Evolutionary conservation across 2,797 vertebrate species (phyloP).

Genomic region (Sebastes cheni): DNA sequence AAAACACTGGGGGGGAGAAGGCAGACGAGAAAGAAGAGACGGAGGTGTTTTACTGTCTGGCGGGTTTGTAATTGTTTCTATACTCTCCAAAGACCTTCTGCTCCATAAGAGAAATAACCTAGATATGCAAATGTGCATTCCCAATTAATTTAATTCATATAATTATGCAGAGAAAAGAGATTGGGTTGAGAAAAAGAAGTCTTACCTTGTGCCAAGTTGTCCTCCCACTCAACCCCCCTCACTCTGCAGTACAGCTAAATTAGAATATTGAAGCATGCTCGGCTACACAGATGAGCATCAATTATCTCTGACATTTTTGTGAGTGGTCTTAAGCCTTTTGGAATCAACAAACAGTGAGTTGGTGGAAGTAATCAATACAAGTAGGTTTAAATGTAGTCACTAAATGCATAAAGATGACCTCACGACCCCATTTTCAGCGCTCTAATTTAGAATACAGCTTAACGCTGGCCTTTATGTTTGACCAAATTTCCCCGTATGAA

Average conservation of each 20-base stretch:
- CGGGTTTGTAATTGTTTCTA: conserved; percentile 77
- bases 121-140: conserved; percentile 73
- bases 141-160: conserved; percentile 78
- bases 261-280: conserved; percentile 61
- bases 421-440: neutral
- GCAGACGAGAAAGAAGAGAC: conserved; percentile 28
- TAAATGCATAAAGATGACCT: conserved; percentile 9
- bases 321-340: conserved; percentile 33
- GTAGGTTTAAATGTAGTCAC: neutral
- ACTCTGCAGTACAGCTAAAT: conserved; percentile 69
- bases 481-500: neutral
- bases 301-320: conserved; percentile 68
- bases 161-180: conserved; percentile 75
- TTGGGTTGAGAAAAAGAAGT: conserved; percentile 55
- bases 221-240: conserved; percentile 45
- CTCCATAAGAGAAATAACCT: conserved; percentile 70
- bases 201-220: conserved; percentile 56
- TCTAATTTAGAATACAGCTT: conserved; percentile 1
- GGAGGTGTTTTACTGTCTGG: conserved; percentile 64
- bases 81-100: conserved; percentile 67
- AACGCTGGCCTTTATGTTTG: neutral
- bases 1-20: conserved; percentile 28
- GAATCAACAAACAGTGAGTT: conserved; percentile 37
- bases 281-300: conserved; percentile 65
- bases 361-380: conserved; percentile 34